Evolutionary conservation across 2,797 vertebrate species (phyloP), one percentile per base, ranked within the genome.

Genomic region (Acanthopagrus latus): DNA sequence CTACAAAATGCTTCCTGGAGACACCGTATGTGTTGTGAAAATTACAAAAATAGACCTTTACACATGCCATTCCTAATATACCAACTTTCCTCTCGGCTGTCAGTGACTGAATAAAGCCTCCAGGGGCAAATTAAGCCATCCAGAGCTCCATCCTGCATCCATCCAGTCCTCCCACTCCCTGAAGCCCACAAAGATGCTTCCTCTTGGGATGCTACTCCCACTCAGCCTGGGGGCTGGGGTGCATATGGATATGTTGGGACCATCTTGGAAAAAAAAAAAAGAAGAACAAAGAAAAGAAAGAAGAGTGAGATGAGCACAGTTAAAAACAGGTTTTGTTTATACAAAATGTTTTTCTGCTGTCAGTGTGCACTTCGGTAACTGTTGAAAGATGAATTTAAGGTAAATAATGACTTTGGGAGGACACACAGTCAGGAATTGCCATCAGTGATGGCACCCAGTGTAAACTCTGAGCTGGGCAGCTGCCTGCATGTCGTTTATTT

Each of bases 401-500:
- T 82, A 77, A 91, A 77, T 84, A 82, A 88, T 90, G 84, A 86
- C 85, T 86, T 84, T 82, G 65, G 80, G 83, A 84, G 81, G 75
- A 80, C 77, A 74, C 63, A 67, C 79, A 86, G 89, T 85, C 81
- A 73, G 87, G 68, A 80, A 76, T 43, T 81, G 86, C 86, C 84
- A 81, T 87, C 89, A 86, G 80, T 71, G 76, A 89, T 87, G 90
- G 86, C 67, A 59, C 85, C 71, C 85, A 68, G 82, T 82, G 87
- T 82, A 85, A 90, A 88, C 86, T 73, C 76, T 74, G 85, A 74
- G 86, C 90, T 87, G 89, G 89, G 91, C 85, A 86, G 80, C 80
- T 71, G 87, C 86, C 85, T 80, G 85, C 85, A 73, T 82, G 86
- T 71, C 78, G 60, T 91, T 89, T 86, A 89, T 89, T 93, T 92